Percentiles rank a stretch among this genome's conserved stretches.
phyloP scores from a whole-genome alignment of 2,113 vertebrate genomes.

The Nyctibius bracteatus region DNA sequence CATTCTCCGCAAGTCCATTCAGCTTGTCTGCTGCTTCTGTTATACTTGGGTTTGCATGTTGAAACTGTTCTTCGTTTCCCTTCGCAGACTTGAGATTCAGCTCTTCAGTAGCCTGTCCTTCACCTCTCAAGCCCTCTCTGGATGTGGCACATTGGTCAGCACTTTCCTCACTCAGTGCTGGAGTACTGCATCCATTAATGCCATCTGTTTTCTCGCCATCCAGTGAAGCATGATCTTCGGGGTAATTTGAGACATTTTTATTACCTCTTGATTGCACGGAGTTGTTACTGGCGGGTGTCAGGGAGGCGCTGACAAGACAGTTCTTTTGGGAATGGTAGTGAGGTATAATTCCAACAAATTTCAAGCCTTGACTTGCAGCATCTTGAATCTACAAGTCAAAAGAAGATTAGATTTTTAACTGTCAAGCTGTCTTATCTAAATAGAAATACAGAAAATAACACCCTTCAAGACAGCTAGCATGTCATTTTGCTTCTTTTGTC shows the following conservation, averaged over 20 bases:
- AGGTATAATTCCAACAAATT: conserved; percentile 90
- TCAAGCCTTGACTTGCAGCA: conserved; percentile 88
- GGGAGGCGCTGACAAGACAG: conserved; percentile 57
- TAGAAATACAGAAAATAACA: conserved; percentile 46
- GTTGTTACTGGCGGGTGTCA: conserved; percentile 73
- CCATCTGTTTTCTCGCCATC: conserved; percentile 16
- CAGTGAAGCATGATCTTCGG: not conserved
- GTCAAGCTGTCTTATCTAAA: conserved; percentile 45
- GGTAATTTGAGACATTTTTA: conserved; percentile 18
- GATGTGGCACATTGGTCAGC: not conserved
- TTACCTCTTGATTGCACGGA: conserved; percentile 38
- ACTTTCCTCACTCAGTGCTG: not conserved
- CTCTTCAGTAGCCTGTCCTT: conserved; percentile 20
- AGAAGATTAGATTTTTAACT: conserved; percentile 62
- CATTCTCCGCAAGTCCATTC: not conserved
- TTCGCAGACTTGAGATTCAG: not conserved
- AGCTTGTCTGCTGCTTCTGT: conserved; percentile 11
- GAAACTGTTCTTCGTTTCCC: not conserved
- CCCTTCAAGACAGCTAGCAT: not conserved
- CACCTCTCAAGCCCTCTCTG: not conserved
- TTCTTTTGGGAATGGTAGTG: conserved; percentile 73
- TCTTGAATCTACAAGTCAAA: conserved; percentile 89
- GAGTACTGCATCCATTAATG: not conserved
- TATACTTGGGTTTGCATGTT: not conserved
- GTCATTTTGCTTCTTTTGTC: conserved; percentile 36